Percentiles rank a stretch among this genome's conserved stretches.
phyloP scores from a whole-genome alignment of 2,797 vertebrate species.

The Spinus olivaceus region DNA sequence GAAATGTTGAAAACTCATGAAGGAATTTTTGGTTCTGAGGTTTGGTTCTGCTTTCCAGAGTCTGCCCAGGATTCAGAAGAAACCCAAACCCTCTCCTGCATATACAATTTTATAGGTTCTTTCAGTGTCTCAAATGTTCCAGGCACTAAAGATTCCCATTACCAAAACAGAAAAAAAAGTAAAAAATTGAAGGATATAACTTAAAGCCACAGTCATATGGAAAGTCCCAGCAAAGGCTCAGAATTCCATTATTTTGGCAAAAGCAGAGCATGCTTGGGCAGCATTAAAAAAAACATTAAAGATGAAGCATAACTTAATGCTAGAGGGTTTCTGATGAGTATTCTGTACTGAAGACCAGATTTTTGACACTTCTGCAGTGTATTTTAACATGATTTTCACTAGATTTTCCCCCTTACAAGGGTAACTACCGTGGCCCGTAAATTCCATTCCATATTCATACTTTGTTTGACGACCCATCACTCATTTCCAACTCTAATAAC shows the following conservation, averaged over 20 bases:
- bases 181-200: constrained; percentile 63
- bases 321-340: not conserved
- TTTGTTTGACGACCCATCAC: not conserved
- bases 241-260: constrained; percentile 58
- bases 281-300: constrained; percentile 54
- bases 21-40: constrained; percentile 20
- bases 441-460: not conserved
- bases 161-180: not conserved
- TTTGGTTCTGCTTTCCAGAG: constrained; percentile 13
- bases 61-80: constrained; percentile 13
- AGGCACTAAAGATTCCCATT: constrained; percentile 53
- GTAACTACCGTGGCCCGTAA: not conserved
- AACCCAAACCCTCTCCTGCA: constrained; percentile 40
- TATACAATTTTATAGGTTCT: constrained; percentile 47
- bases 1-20: not conserved
- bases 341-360: not conserved
- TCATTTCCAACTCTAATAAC: not conserved
- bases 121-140: constrained; percentile 63
- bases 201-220: constrained; percentile 56
- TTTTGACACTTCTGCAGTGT: not conserved
- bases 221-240: constrained; percentile 57
- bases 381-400: not conserved
- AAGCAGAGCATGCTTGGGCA: constrained; percentile 19
- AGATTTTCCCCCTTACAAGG: not conserved
- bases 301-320: not conserved